Conservation (phyloP, 1,140 invertebrate species). For the Calephelis nemesis region DNA sequence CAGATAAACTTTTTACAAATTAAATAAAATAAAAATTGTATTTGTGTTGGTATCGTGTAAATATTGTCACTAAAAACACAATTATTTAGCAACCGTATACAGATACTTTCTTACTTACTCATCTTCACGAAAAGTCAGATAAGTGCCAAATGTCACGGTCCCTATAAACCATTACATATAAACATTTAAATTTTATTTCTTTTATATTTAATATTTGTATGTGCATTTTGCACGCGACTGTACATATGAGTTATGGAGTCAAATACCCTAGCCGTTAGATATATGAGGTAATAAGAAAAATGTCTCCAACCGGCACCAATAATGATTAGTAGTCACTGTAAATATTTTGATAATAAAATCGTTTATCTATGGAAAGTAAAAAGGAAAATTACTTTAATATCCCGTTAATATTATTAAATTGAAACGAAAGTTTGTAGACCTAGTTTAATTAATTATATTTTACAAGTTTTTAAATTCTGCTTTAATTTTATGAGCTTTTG, state of each 20-base stretch:
- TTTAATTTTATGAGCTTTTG: no score
- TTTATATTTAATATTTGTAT: background rate
- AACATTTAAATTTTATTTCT: no score
- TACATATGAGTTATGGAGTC: conserved; percentile 13
- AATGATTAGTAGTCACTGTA: conserved; percentile 29
- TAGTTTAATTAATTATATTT: background rate
- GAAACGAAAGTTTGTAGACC: conserved; percentile 6
- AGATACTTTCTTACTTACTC: no score
- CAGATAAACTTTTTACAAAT: no score
- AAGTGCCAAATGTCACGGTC: no score
- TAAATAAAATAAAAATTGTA: no score
- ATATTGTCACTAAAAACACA: no score
- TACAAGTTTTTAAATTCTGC: no score
- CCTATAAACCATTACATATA: no score
- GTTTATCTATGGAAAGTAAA: conserved; percentile 4
- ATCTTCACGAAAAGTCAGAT: no score
- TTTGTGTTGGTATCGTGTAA: no score
- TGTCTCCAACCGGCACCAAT: conserved; percentile 23
- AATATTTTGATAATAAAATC: conserved; percentile 29
- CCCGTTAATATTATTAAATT: conserved; percentile 7
- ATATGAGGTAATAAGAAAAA: conserved; percentile 20
- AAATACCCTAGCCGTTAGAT: conserved; percentile 26
- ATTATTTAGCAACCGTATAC: no score
- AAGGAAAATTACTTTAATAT: background rate
- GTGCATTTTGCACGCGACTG: background rate